Base-by-base conservation (phyloP, 2,888 invertebrate species). In the Lochmaea capreae region DNA sequence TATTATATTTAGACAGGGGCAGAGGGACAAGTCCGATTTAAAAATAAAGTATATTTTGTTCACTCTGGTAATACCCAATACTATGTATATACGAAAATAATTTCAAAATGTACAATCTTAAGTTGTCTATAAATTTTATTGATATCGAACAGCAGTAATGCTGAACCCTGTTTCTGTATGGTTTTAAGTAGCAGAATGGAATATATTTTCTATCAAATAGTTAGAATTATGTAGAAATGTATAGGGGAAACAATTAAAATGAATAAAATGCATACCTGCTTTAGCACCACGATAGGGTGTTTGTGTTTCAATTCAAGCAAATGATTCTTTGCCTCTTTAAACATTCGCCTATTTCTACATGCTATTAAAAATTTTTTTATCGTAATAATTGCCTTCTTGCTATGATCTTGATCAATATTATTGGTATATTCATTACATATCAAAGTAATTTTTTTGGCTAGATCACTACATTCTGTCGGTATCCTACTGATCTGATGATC, bases 361-460 rank as follows among this genome's bases (percentile, higher is more conserved):
- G 68, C 65, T 5, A 72, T 46, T 58, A 80, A 78, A 65, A 73
- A 77, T 16, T 73, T 78, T 63, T 81, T 77, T 71, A 83, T 83
- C 12, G 77, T 76, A 58, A 22, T 42, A 8, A 46, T 65, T 43
- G 71, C 65, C 16, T 65, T 65, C 26, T 43, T 65, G 16, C 71
- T 3, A 43, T 4, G 10, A 11, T 39, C 43, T 5, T 54, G n/a
- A 59, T 65, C n/a, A 49, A 61, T n/a, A 49, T 68, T 71, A 14
- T 26, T 65, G 18, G 63, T 65, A 54, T 72, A 74, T 42, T 54
- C 22, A 10, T 73, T 69, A 61, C 77, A 79, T 67, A 79, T 71
- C 16, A 65, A 49, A 26, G 76, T 72, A n/a, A 79, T 79, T 57
- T 69, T 59, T 2, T 74, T 26, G 6, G 74, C 71, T 12, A 78